Conservation (phyloP, 2,113 vertebrate genomes). For the Acanthisitta chloris region DNA sequence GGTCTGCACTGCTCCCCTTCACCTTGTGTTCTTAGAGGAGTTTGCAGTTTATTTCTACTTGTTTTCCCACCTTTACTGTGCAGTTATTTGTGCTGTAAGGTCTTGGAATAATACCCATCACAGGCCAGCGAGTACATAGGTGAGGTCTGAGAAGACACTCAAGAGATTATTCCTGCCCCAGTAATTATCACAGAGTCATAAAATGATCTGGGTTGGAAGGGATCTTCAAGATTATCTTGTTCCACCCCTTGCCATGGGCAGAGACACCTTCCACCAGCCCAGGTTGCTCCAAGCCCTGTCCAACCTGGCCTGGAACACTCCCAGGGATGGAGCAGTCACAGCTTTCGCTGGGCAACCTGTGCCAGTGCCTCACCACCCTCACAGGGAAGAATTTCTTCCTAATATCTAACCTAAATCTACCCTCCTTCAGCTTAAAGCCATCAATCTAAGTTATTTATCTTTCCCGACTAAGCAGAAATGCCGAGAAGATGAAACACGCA, state of each 20-base stretch:
- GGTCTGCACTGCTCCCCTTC: rapidly evolving
- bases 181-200: neutral
- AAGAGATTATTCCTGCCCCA: neutral
- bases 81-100: neutral
- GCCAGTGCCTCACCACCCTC: neutral
- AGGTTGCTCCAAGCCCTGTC: neutral
- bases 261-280: rapidly evolving
- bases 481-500: rapidly evolving
- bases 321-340: neutral
- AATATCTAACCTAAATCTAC: neutral
- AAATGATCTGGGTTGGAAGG: neutral
- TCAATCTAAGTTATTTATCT: neutral
- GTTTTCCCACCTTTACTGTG: neutral
- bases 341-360: neutral
- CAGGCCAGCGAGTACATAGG: neutral
- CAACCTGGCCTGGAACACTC: neutral
- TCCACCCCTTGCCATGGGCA: neutral
- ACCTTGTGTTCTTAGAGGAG: rapidly evolving
- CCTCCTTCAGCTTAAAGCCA: neutral
- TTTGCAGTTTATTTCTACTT: neutral
- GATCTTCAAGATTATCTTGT: neutral
- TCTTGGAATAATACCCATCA: neutral
- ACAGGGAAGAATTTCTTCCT: neutral
- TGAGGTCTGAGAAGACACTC: neutral
- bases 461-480: rapidly evolving